Evolutionary conservation across 2,797 vertebrate genomes (phyloP), one percentile per base, ranked within the genome.

Genomic region (Peromyscus attwateri): DNA sequence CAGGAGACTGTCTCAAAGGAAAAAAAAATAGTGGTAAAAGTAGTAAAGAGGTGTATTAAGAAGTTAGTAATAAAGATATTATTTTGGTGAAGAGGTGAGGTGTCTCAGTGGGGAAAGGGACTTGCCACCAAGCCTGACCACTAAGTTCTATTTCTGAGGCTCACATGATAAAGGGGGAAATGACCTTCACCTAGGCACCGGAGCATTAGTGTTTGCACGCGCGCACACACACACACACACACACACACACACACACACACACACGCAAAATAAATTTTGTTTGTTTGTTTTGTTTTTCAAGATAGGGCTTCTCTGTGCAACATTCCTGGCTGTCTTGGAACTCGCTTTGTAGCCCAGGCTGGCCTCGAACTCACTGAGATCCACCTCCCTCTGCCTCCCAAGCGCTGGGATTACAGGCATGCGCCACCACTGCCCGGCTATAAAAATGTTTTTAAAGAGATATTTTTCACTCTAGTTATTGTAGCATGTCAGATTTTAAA

Each of bases 401-500:
- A 55, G 55, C 17, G 55, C 55, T 55, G 55, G 55, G 13, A 55
- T 17, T 55, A 55, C 16, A 55, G 55, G 55, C 16, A 0, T 55
- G 55, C 0, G 55, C 16, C 55, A 55, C 16, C 55, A 55, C 55
- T 55, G 16, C 55, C 55, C 4, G 3, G 55, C 55, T 55, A 79
- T 79, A 37, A 81, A 81, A 60, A 82, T 62, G 1, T 49, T 71
- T 87, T 71, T 40, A 87, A 21, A 55, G n/a, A 73, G 34, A 57
- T 37, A 16, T 37, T 71, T 71, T 71, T 71, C 84, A 57, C 40
- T 87, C 52, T 95, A 88, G 52, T 64, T 88, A 95, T 75, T 89
- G 1, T 57, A 82, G 55, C 19, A 76, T 83, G 23, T 79, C 55
- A 95, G 19, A 23, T 76, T 93, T 81, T 83, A 68, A 64, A 83